phyloP scores from a whole-genome alignment of 2,797 vertebrate genomes.

The Protonibea diacanthus region DNA sequence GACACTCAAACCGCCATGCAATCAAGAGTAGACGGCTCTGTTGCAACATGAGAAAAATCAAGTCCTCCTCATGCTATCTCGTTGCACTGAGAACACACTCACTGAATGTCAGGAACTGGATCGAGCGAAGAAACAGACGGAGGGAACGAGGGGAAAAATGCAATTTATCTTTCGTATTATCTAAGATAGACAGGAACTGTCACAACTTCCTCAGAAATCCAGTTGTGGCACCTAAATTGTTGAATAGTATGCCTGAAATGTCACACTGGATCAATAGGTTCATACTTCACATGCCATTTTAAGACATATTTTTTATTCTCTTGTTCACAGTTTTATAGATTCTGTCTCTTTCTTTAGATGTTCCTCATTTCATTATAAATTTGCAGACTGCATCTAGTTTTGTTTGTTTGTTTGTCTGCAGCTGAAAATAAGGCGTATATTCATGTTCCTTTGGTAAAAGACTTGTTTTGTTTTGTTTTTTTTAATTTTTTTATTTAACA shows the following conservation, averaged over 20 bases:
- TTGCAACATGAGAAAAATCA: constrained; percentile 53
- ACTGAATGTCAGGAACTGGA: constrained; percentile 32
- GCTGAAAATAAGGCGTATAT: neutral
- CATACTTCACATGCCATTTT: neutral
- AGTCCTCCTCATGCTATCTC: constrained; percentile 45
- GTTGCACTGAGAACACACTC: constrained; percentile 28
- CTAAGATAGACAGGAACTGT: constrained; percentile 1
- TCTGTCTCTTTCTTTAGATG: neutral
- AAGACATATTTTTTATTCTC: neutral
- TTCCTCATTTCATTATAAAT: neutral
- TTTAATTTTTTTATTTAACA: neutral
- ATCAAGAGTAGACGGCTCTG: constrained; percentile 59
- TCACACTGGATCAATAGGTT: neutral
- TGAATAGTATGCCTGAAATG: neutral
- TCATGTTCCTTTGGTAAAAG: neutral
- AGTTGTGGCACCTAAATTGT: neutral
- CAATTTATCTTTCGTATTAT: constrained; percentile 37
- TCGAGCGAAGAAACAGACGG: neutral
- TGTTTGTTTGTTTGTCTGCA: neutral
- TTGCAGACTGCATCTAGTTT: neutral
- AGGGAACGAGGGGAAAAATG: constrained; percentile 3
- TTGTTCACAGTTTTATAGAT: neutral
- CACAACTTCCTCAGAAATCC: neutral
- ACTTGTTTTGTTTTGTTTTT: neutral
- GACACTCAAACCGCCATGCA: constrained; percentile 64